These are phyloP conservation scores for Callipepla californica DNA, from an alignment of 2,113 vertebrate genomes.

Conservation along the genomic window DNA sequence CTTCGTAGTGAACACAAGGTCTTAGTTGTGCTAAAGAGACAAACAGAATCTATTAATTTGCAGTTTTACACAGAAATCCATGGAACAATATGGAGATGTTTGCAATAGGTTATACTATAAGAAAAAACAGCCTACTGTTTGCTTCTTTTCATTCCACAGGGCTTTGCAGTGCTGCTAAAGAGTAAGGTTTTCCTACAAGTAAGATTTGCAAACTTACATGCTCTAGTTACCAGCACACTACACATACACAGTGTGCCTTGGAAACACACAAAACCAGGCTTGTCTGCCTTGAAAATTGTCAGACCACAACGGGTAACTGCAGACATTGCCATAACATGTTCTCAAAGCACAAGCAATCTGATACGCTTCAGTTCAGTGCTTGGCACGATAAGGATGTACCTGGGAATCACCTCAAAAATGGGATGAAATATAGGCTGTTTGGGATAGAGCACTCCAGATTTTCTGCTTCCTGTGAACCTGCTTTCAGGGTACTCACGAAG, in stretches of 20 bases:
- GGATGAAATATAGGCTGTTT: not conserved
- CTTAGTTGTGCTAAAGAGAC: not conserved
- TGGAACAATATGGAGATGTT: not conserved
- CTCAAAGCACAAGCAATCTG: not conserved
- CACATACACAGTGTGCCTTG: not conserved
- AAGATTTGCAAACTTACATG: not conserved
- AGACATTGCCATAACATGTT: not conserved
- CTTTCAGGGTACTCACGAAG: not conserved
- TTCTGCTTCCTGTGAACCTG: not conserved
- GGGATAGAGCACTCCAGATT: not conserved
- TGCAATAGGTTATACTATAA: not conserved
- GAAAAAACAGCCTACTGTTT: not conserved
- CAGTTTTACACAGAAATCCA: not conserved
- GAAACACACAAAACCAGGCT: not conserved
- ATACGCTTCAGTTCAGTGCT: rapidly evolving
- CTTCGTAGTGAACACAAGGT: not conserved
- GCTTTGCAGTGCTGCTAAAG: not conserved
- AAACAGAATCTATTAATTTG: not conserved
- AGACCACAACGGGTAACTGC: not conserved
- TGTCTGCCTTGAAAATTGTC: not conserved
- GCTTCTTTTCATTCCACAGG: not conserved
- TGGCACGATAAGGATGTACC: rapidly evolving
- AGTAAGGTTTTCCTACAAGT: not conserved
- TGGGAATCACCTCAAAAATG: not conserved
- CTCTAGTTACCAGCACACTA: not conserved